phyloP scores from a whole-genome alignment of 2,888 invertebrate species.

The Eueremaeus valkanovi region DNA sequence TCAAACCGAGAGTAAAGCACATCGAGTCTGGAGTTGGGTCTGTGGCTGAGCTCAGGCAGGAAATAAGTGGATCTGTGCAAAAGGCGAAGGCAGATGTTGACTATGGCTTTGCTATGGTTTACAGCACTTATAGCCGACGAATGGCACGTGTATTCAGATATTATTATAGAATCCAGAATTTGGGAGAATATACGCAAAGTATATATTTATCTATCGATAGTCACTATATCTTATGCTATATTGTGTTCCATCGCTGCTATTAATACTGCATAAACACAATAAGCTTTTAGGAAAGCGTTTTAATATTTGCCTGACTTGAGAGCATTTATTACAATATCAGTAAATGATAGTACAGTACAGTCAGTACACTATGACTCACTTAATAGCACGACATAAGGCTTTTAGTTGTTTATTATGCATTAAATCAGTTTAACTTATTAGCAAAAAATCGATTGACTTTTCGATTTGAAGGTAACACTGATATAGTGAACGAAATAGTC shows the following conservation, averaged over 20 bases:
- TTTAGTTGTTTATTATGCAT: neutral
- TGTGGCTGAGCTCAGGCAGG: too few relatives aligned
- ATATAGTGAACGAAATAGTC: neutral
- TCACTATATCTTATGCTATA: too few relatives aligned
- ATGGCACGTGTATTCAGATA: neutral
- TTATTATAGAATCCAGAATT: too few relatives aligned
- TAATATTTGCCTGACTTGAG: conserved; percentile 30
- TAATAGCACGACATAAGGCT: neutral
- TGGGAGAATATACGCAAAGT: too few relatives aligned
- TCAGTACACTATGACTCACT: conserved; percentile 20
- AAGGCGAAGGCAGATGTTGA: conserved; percentile 14
- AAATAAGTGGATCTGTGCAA: conserved; percentile 14
- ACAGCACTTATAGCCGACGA: neutral
- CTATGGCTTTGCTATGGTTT: neutral
- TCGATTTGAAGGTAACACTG: neutral
- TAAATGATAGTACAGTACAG: neutral
- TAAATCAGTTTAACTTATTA: neutral
- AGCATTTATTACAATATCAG: conserved; percentile 13
- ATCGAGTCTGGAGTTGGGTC: conserved; percentile 17
- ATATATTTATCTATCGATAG: too few relatives aligned
- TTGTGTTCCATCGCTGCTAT: neutral
- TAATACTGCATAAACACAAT: neutral
- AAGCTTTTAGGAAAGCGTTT: conserved; percentile 15
- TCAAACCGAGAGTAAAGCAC: conserved; percentile 10
- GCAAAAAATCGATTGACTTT: neutral